Base-by-base conservation (phyloP, 2,888 invertebrate species). In the Theodoxus fluviatilis region DNA sequence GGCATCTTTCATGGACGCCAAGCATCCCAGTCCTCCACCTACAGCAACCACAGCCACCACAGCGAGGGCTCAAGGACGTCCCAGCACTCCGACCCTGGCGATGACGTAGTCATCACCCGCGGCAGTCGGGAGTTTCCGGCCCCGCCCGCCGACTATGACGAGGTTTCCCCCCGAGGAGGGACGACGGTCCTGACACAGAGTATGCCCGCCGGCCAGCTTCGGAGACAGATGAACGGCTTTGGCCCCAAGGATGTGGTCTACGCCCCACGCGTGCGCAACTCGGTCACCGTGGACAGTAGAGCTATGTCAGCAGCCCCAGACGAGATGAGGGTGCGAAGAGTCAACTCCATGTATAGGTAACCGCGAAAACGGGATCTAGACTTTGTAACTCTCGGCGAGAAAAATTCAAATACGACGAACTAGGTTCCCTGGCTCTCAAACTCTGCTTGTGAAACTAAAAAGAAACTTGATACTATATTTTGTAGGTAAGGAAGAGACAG, bases 271-370 rank as follows among this genome's bases (percentile, higher is more conserved):
- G n/a, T n/a, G n/a, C n/a, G n/a, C n/a, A n/a, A n/a, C n/a, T n/a
- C n/a, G n/a, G n/a, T n/a, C n/a, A n/a, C n/a, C n/a, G n/a, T n/a
- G n/a, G n/a, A n/a, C n/a, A n/a, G n/a, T n/a, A n/a, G n/a, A n/a
- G n/a, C n/a, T n/a, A n/a, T n/a, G n/a, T n/a, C n/a, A n/a, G n/a
- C n/a, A n/a, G n/a, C n/a, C n/a, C n/a, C n/a, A n/a, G n/a, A n/a
- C n/a, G n/a, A n/a, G n/a, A n/a, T n/a, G n/a, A 73, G 70, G 12
- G 72, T 78, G 0, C 74, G 80, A 31, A 75, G 79, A 15, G 75
- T 75, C 22, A 77, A 80, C 65, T 79, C 81, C 12, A 76, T 78
- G 77, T 76, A 79, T 57, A 78, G 76, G 70, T 78, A 75, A n/a
- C n/a, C n/a, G n/a, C n/a, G n/a, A n/a, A n/a, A n/a, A n/a, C n/a